A percentile compares a stretch with the other conserved stretches of the same genome.
Evolutionary conservation across 2,888 invertebrate genomes (phyloP).

Genomic region (Dryadula phaetusa): DNA sequence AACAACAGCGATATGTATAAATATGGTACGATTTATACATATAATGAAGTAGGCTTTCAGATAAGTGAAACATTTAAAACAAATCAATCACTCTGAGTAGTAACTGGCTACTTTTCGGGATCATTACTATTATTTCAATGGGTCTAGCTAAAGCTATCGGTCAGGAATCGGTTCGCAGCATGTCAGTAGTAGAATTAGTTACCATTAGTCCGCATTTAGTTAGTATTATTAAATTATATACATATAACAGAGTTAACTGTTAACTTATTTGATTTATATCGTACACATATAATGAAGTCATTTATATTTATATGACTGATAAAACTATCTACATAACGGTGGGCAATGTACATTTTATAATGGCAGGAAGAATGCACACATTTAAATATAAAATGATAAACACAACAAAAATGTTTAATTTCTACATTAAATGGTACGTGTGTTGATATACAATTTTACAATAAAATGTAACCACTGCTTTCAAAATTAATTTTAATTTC

Average conservation of each 20-base stretch:
- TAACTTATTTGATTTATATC: too few relatives aligned
- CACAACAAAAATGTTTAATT: background rate
- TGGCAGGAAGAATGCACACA: too few relatives aligned
- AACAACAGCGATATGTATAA: background rate
- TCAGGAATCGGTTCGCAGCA: slow-evolving; percentile 1
- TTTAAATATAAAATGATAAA: background rate
- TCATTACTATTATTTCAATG: slow-evolving; percentile 22
- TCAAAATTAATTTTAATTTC: slow-evolving; percentile 17
- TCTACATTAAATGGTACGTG: slow-evolving; percentile 5
- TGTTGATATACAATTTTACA: slow-evolving; percentile 7
- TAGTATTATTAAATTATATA: too few relatives aligned
- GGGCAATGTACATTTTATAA: too few relatives aligned
- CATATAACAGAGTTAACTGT: too few relatives aligned
- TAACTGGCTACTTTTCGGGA: background rate
- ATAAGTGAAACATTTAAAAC: slow-evolving; percentile 13
- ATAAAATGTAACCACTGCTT: slow-evolving; percentile 7
- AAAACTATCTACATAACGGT: too few relatives aligned
- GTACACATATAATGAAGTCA: too few relatives aligned
- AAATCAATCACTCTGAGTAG: slow-evolving; percentile 11
- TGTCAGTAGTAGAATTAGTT: background rate
- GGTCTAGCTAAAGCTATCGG: slow-evolving; percentile 2
- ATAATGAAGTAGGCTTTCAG: slow-evolving; percentile 6
- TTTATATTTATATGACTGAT: too few relatives aligned
- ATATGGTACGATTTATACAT: background rate
- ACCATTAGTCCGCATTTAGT: too few relatives aligned